Evolutionary conservation across 2,888 invertebrate genomes (phyloP).

Genomic region (Oscheius onirici): DNA sequence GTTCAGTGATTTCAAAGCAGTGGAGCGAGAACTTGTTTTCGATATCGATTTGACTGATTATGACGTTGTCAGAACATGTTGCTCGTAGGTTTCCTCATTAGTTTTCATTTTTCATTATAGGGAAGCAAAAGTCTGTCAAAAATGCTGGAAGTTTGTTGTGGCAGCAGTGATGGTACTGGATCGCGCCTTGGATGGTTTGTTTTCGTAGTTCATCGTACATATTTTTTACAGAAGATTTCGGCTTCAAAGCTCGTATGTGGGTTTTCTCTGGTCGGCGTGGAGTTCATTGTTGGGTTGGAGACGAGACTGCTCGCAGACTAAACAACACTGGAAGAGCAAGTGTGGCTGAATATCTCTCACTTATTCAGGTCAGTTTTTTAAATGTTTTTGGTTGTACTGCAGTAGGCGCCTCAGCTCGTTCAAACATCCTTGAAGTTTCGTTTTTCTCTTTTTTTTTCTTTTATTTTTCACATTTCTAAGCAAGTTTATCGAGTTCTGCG

Average conservation of each 20-base stretch:
- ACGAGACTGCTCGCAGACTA: constrained; percentile 83
- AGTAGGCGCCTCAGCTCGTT: no score
- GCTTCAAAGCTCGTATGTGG: constrained; percentile 91
- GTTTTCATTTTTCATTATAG: constrained; percentile 61
- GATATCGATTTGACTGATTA: constrained; percentile 99
- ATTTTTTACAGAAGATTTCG: constrained; percentile 85
- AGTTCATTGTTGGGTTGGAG: constrained; percentile 98
- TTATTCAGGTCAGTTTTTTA: constrained; percentile 72
- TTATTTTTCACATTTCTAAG: no score
- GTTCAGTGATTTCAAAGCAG: constrained; percentile 75
- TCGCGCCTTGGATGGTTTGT: constrained; percentile 81
- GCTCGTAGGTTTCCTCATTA: constrained; percentile 63
- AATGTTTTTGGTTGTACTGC: no score
- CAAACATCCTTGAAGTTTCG: no score
- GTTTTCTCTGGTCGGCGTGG: constrained; percentile 97
- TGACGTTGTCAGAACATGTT: constrained; percentile 92
- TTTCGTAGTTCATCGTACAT: neutral
- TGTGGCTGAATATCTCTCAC: constrained; percentile 87
- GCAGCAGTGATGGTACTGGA: constrained; percentile 91
- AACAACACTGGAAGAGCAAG: constrained; percentile 81
- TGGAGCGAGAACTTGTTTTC: constrained; percentile 91
- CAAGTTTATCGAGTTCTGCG: no score
- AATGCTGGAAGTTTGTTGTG: constrained; percentile 96
- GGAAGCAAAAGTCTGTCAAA: constrained; percentile 88
- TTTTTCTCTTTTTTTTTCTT: no score